These are phyloP conservation scores for Synchiropus splendidus DNA, from an alignment of 2,113 vertebrate genomes.

Conservation along the genomic window DNA sequence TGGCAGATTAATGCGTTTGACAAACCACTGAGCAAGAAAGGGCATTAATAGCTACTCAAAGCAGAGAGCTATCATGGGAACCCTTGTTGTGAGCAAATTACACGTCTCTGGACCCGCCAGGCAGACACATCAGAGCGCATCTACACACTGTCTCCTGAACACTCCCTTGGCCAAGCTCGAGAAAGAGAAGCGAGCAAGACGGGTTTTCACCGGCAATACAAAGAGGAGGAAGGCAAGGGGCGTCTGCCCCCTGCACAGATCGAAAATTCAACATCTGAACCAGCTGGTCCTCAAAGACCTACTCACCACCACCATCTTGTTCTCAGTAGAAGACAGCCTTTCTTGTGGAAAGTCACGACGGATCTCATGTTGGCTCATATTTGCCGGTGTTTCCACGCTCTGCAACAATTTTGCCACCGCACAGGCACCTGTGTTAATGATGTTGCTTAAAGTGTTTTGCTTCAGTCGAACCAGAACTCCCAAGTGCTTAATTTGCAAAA, in stretches of 20 bases:
- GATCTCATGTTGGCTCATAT: too few species aligned
- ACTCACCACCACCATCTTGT: slow-evolving; percentile 25
- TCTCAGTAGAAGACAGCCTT: too few species aligned
- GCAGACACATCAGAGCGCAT: slow-evolving; percentile 30
- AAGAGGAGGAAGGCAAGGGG: slow-evolving; percentile 1
- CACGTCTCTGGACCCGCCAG: slow-evolving; percentile 41
- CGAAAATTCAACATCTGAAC: slow-evolving; percentile 1
- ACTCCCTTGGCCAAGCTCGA: slow-evolving; percentile 36
- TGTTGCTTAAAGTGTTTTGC: background rate
- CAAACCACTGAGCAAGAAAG: slow-evolving; percentile 68
- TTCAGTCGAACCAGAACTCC: slow-evolving; percentile 28
- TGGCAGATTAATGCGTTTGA: slow-evolving; percentile 65
- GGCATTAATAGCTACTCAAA: slow-evolving; percentile 70
- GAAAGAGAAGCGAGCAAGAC: slow-evolving; percentile 15
- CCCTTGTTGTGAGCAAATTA: slow-evolving; percentile 60
- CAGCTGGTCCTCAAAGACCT: slow-evolving; percentile 37
- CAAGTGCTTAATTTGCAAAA: slow-evolving; percentile 41
- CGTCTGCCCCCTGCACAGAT: slow-evolving; percentile 12
- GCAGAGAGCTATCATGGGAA: slow-evolving; percentile 61
- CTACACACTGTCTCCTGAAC: slow-evolving; percentile 34
- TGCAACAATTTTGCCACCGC: background rate
- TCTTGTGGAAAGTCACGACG: too few species aligned
- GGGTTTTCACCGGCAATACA: background rate
- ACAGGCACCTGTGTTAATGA: background rate
- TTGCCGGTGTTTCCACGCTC: too few species aligned